Evolutionary conservation across 1,140 invertebrate genomes (phyloP).

Genomic region (Meloidogyne floridensis): DNA sequence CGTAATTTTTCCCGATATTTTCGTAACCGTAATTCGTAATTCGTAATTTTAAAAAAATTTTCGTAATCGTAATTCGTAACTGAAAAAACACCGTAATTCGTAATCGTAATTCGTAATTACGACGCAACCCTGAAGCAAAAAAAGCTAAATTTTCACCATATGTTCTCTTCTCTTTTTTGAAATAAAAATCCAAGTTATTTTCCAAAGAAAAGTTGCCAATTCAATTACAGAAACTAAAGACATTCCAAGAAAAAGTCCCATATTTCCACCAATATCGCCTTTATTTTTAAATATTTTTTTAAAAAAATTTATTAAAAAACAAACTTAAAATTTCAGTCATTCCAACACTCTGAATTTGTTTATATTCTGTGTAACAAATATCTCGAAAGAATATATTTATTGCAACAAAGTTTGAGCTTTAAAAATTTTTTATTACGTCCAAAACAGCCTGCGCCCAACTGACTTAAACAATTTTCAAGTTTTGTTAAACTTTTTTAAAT

Average conservation of each 20-base stretch:
- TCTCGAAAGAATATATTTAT: slow-evolving; percentile 65
- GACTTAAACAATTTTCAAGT: no score
- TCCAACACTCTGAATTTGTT: slow-evolving; percentile 55
- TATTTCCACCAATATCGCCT: slow-evolving; percentile 63
- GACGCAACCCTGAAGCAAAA: no score
- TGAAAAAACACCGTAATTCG: no score
- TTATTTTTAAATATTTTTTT: not conserved
- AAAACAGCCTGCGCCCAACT: no score
- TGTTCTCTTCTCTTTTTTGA: slow-evolving; percentile 59
- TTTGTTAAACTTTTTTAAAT: not conserved
- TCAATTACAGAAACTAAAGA: slow-evolving; percentile 55
- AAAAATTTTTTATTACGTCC: slow-evolving; percentile 3
- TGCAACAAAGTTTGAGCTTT: slow-evolving; percentile 56
- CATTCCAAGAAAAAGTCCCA: slow-evolving; percentile 65
- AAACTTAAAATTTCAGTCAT: slow-evolving; percentile 52
- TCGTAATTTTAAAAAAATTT: no score
- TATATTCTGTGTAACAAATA: slow-evolving; percentile 63
- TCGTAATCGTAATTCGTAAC: no score
- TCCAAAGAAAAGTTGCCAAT: slow-evolving; percentile 54
- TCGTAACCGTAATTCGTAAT: no score
- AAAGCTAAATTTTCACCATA: slow-evolving; percentile 34
- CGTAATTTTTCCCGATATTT: no score
- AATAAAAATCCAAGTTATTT: slow-evolving; percentile 60
- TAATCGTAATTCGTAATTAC: no score
- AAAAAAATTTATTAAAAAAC: slow-evolving; percentile 3